Evolutionary conservation across 2,888 invertebrate species (phyloP).

Genomic region (Tachystola acroxantha): DNA sequence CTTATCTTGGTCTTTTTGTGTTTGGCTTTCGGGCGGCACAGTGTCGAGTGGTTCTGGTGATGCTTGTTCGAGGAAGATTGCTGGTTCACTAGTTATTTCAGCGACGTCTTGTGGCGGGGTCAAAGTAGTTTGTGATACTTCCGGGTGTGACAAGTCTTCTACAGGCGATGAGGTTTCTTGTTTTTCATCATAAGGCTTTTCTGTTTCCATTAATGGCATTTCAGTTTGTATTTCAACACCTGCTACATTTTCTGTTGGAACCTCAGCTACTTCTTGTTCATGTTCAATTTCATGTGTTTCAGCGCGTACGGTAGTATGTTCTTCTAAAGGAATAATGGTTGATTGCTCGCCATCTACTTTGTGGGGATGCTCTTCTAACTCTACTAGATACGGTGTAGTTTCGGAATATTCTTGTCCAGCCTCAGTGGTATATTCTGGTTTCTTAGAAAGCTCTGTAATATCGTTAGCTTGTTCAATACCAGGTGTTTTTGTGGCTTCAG

Average conservation of each 20-base stretch:
- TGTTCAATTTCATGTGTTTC: conserved; percentile 18
- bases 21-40: not conserved
- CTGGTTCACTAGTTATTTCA: conserved; percentile 19
- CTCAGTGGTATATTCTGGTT: conserved; percentile 15
- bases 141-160: conserved; percentile 5
- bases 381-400: conserved; percentile 46
- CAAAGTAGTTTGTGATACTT: conserved; percentile 5
- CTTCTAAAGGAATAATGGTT: conserved; percentile 19
- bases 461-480: conserved; percentile 2
- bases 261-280: conserved; percentile 22
- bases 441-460: not conserved
- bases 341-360: conserved; percentile 28
- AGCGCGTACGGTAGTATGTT: conserved; percentile 15
- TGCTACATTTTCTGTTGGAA: conserved; percentile 16
- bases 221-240: conserved; percentile 20
- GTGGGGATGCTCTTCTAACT: conserved; percentile 54
- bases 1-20: conserved; percentile 1
- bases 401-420: conserved; percentile 22
- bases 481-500: conserved; percentile 6
- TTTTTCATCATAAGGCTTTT: conserved; percentile 13
- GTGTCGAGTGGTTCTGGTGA: conserved; percentile 5
- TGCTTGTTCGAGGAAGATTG: conserved; percentile 12
- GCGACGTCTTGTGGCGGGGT: conserved; percentile 14
- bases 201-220: conserved; percentile 14
- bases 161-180: conserved; percentile 10